These are phyloP conservation scores for Drosophila elegans DNA, from an alignment of 1,140 invertebrate genomes.

Conservation along the genomic window DNA sequence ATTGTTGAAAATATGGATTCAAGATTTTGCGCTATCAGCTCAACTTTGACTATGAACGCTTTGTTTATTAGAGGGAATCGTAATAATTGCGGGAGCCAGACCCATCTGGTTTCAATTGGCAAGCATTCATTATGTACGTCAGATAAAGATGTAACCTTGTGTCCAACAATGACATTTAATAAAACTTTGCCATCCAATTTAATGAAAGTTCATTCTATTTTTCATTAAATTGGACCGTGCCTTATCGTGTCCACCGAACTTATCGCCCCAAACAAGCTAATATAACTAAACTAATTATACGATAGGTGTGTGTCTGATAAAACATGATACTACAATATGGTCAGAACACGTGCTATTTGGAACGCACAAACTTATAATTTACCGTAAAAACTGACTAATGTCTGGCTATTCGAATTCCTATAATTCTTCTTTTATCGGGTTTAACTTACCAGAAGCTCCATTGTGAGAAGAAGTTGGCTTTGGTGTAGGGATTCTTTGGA, in stretches of 20 bases:
- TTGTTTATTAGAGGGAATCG: slow-evolving; percentile 19
- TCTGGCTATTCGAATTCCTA: not conserved
- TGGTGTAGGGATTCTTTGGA: slow-evolving; percentile 76
- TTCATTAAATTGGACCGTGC: slow-evolving; percentile 22
- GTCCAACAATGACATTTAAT: slow-evolving; percentile 49
- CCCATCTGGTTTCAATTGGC: slow-evolving; percentile 17
- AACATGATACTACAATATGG: slow-evolving; percentile 39
- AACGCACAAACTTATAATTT: slow-evolving; percentile 31
- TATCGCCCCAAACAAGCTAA: slow-evolving; percentile 28
- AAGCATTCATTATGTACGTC: slow-evolving; percentile 13
- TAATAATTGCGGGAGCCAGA: slow-evolving; percentile 18
- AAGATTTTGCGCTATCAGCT: slow-evolving; percentile 7
- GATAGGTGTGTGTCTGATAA: slow-evolving; percentile 6
- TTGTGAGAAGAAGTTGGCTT: slow-evolving; percentile 73
- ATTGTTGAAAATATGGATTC: slow-evolving; percentile 15
- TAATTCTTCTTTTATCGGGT: not conserved
- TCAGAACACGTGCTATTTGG: slow-evolving; percentile 57
- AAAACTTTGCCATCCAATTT: slow-evolving; percentile 40
- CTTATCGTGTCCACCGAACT: slow-evolving; percentile 1
- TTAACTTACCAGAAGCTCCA: slow-evolving; percentile 80
- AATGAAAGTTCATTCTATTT: slow-evolving; percentile 32
- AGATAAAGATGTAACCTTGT: slow-evolving; percentile 54
- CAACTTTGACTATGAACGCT: slow-evolving; percentile 18
- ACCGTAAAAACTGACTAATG: slow-evolving; percentile 55
- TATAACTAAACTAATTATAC: slow-evolving; percentile 35